Evolutionary conservation across 2,113 vertebrate genomes (phyloP).

Genomic region (Hemiscyllium ocellatum): DNA sequence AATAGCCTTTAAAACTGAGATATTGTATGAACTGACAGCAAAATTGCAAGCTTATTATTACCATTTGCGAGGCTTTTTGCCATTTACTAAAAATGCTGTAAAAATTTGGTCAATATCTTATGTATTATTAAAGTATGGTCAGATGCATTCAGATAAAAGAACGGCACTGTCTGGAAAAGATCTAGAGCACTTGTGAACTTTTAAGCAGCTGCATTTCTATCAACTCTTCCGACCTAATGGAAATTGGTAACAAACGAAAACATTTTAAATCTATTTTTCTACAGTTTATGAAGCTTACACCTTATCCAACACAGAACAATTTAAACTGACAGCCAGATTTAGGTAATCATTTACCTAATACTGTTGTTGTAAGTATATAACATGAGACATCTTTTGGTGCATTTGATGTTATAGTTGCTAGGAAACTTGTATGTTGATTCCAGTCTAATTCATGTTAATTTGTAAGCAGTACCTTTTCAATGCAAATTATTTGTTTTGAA

Average conservation of each 20-base stretch:
- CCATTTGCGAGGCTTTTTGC: not conserved
- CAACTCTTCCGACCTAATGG: not conserved
- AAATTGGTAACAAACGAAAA: not conserved
- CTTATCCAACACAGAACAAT: not conserved
- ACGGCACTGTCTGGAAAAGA: not conserved
- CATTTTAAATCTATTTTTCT: not conserved
- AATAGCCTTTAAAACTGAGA: not conserved
- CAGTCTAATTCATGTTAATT: not conserved
- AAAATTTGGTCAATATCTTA: not conserved
- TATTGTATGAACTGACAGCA: not conserved
- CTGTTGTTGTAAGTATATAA: not conserved
- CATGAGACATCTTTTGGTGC: not conserved
- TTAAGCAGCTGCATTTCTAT: not conserved
- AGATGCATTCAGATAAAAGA: not conserved
- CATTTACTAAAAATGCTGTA: not conserved
- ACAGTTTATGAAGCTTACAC: not conserved
- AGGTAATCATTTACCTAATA: not conserved
- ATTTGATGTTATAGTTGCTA: slow-evolving; percentile 23
- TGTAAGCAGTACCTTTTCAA: not conserved
- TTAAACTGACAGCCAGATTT: not conserved
- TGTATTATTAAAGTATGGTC: not conserved
- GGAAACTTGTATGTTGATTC: not conserved
- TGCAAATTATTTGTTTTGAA: slow-evolving; percentile 26
- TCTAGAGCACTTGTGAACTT: not conserved
- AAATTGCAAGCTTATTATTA: not conserved